Base-by-base conservation (phyloP, 1,140 invertebrate genomes). In the Venturia canescens region DNA sequence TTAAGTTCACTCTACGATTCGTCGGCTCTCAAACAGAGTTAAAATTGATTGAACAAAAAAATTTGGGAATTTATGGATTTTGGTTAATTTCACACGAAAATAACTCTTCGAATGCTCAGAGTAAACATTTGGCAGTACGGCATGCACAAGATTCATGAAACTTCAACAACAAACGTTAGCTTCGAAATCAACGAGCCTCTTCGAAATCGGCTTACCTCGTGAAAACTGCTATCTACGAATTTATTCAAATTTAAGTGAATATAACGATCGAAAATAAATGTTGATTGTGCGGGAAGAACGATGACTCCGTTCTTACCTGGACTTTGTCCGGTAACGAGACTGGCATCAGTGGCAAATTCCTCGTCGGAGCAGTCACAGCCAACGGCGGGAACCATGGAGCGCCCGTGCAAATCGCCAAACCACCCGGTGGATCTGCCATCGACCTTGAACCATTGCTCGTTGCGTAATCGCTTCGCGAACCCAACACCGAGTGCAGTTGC, bases 351-450 rank as follows among this genome's bases (percentile, higher is more conserved):
- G 91, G 89, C 1, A 91, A 83, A 84, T 94, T 91, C 89, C 93
- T 87, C 80, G 92, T 87, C 87, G 94, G 93, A 3, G 92, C 92
- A 15, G 95, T 95, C 29, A 96, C 94, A 0, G 95, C 95, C 79
- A 96, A 88, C 26, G 96, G 89, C 0, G 95, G 94, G 86, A 96
- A 96, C 95, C 95, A 96, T 7, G 94, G 92, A 27, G 89, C 87
- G 27, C 89, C 90, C 3, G 86, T 87, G 75, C 90, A 91, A 29
- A 92, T 78, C 26, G 90, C 90, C 26, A 92, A 80, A 23, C 91
- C 86, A 29, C 90, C 88, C 27, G 90, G 88, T 7, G 89, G 85
- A 84, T 92, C 88, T 66, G 86, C 83, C 48, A 86, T 83, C 16
- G 85, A 85, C 84, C 90, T 91, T 31, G 83, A 71, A 69, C 84